Evolutionary conservation across 1,140 invertebrate genomes (phyloP), one percentile per base, ranked within the genome.

Genomic region (Drosophila ohnishii): DNA sequence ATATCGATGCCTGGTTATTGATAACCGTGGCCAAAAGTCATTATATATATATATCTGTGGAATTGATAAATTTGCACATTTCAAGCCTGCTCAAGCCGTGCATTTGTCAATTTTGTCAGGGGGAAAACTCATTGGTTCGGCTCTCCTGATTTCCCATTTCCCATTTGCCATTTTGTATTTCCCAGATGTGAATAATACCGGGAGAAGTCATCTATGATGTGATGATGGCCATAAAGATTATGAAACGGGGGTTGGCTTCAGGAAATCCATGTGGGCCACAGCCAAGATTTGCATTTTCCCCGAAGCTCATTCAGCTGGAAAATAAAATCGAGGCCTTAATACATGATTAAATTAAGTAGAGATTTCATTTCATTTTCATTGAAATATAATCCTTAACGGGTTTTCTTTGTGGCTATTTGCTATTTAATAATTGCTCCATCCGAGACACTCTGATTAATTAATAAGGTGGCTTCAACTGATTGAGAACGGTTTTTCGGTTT

Each of bases 11-110:
- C 80, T 75, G 63, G 73, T 87, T 87, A 87, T 87, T 87, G 84
- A 87, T 87, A 87, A 88, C 84, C 84, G 73, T 87, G 60, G 75
- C 84, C 66, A 87, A 87, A 87, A 87, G 84, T 88, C 84, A 84
- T 84, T 88, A 45, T 13, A 45, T 45, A 51, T 13, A 19, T 34
- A 30, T 32, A 72, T 66, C 48, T 74, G 59, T 50, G 42, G 16
- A 76, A 55, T 82, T 85, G 82, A 85, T 87, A 87, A 82, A 85
- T 85, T 71, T 75, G 30, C 62, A 48, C 58, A 65, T 87, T 75
- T 85, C 78, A 47, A 59, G 62, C 57, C 48, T 45, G 60, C 57
- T 82, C 70, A 76, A 28, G 19, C 65, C 65, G 42, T 34, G 35
- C 65, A 71, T 71, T 71, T 71, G 67, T 71, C 67, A 70, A 34